phyloP scores from a whole-genome alignment of 2,113 vertebrate species.

The Hippocampus guttulatus region DNA sequence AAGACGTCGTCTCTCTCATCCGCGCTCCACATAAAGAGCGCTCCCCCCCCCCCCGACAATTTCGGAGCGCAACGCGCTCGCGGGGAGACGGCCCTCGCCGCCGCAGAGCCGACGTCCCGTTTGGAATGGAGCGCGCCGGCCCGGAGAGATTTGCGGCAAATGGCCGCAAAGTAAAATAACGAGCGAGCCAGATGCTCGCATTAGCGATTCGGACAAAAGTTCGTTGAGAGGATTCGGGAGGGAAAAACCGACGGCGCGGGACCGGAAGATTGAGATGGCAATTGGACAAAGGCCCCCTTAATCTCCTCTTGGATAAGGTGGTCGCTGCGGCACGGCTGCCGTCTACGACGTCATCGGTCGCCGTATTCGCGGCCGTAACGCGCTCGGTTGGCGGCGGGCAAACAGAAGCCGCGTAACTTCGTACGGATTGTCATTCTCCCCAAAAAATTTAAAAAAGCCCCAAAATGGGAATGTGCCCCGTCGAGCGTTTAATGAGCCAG shows the following conservation, averaged over 20 bases:
- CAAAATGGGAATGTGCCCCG: constrained; percentile 46
- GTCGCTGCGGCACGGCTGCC: neutral
- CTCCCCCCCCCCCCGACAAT: neutral
- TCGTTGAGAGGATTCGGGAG: too few relatives aligned
- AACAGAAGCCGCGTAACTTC: constrained; percentile 24
- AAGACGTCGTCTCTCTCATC: constrained; percentile 30
- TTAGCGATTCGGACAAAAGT: neutral
- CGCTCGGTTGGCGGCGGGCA: neutral
- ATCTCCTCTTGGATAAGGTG: too few relatives aligned
- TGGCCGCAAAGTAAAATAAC: neutral
- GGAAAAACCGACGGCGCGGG: too few relatives aligned
- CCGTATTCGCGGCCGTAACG: neutral
- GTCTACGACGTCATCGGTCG: neutral
- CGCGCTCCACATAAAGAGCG: constrained; percentile 24
- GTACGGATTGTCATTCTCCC: constrained; percentile 53
- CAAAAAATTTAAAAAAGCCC: too few relatives aligned
- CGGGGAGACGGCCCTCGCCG: constrained; percentile 5
- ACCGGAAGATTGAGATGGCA: too few relatives aligned
- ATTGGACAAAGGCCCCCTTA: neutral
- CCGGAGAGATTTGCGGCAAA: neutral
- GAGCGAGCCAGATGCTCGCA: neutral
- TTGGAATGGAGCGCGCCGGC: neutral
- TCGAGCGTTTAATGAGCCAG: constrained; percentile 61
- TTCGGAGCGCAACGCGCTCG: neutral
- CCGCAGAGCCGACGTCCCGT: neutral